Base-by-base conservation (phyloP, 2,888 invertebrate genomes). In the Lochmaea capreae region DNA sequence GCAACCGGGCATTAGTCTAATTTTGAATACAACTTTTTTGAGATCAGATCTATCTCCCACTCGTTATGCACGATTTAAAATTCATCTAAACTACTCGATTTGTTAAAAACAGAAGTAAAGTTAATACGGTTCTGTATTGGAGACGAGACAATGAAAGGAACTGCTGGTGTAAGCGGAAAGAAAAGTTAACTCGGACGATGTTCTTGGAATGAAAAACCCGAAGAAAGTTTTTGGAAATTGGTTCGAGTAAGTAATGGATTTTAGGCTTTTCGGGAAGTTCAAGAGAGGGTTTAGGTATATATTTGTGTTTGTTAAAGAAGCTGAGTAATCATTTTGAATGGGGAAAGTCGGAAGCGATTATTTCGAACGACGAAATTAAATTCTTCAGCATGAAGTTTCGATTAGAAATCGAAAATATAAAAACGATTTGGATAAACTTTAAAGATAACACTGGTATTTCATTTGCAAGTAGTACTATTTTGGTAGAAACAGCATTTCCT, bases 191-290 rank as follows among this genome's bases (percentile, higher is more conserved):
- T 58, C 22, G 58, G 39, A 26, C 18, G 16, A 39, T 67, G 52
- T 52, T 65, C 26, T 43, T 22, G 3, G 26, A 46, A 42, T 18
- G 43, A 46, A 46, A 52, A 65, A 65, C 16, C 18, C 16, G 22
- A 18, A 8, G 18, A 46, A 65, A 65, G 14, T 26, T 65, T 52
- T 65, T 65, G 65, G 49, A 65, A 33, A 46, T 42, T 63, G 46
- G n/a, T 14, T 63, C 16, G 46, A n/a, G 12, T 14, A 33, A 63
- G 18, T 43, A 63, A 63, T 43, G 46, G 18, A 39, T 63, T 65
- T n/a, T 65, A 65, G 26, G 26, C 6, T 11, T 26, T 59, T 59
- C 22, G 11, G 18, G 39, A 33, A 61, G n/a, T 61, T 61, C 33
- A 2, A 39, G 5, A 61, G 33, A 14, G 33, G 33, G 14, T 39